Conservation (phyloP, 2,888 invertebrate species). For the Noctuana brunneofusca region DNA sequence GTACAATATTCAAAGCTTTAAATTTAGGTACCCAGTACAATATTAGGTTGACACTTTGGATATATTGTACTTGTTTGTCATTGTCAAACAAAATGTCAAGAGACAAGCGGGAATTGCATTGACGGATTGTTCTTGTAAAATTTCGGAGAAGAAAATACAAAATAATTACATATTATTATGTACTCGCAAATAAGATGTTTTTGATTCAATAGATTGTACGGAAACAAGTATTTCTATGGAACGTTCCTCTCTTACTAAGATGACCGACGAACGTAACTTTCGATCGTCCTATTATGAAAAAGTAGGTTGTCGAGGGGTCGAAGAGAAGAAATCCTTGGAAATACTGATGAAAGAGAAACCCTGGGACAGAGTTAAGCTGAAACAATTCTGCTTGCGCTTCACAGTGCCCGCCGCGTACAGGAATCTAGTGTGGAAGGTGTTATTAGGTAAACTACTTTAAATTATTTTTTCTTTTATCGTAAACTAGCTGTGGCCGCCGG, state of each 20-base stretch:
- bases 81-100: no score
- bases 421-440: slow-evolving; percentile 92
- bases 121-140: no score
- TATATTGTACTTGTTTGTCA: no score
- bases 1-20: no score
- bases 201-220: neutral
- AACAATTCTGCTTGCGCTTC: slow-evolving; percentile 93
- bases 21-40: no score
- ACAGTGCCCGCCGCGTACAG: slow-evolving; percentile 92
- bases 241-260: slow-evolving; percentile 42
- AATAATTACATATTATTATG: no score
- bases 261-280: slow-evolving; percentile 90
- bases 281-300: slow-evolving; percentile 92
- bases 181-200: neutral
- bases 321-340: slow-evolving; percentile 95
- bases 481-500: no score
- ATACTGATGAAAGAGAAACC: slow-evolving; percentile 93
- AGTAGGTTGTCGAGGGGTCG: slow-evolving; percentile 94
- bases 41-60: no score
- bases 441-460: slow-evolving; percentile 85
- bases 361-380: slow-evolving; percentile 89
- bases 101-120: no score
- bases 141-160: no score
- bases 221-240: slow-evolving; percentile 13
- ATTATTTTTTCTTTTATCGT: no score